A percentile compares a stretch with the other conserved stretches of the same genome.
Evolutionary conservation across 1,140 invertebrate species (phyloP).

Genomic region (Temnothorax nylanderi): DNA sequence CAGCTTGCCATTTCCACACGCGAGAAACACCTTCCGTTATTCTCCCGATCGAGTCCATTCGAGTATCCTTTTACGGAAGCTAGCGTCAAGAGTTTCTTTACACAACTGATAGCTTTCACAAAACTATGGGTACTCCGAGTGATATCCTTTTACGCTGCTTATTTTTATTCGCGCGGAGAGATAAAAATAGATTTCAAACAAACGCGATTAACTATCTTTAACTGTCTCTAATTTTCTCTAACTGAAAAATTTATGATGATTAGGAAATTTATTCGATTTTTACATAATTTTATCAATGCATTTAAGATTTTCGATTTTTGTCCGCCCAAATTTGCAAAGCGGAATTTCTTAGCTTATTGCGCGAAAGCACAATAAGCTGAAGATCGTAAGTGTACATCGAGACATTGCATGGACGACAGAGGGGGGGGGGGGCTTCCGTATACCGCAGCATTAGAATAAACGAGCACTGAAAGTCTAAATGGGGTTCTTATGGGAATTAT

Average conservation of each 20-base stretch:
- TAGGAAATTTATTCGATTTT: not conserved
- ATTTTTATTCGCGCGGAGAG: not conserved
- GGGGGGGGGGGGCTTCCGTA: not conserved
- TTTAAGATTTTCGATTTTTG: constrained; percentile 40
- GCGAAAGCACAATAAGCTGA: not conserved
- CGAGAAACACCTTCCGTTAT: constrained; percentile 32
- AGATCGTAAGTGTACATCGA: constrained; percentile 19
- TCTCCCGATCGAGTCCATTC: constrained; percentile 25
- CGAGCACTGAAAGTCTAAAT: constrained; percentile 65
- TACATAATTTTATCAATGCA: constrained; percentile 28
- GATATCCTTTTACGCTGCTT: not conserved
- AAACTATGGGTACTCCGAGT: constrained; percentile 5
- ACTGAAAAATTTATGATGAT: not conserved
- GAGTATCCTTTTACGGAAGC: constrained; percentile 4
- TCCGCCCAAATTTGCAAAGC: not conserved
- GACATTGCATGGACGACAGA: constrained; percentile 1
- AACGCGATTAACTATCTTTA: not conserved
- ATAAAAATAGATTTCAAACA: constrained; percentile 5
- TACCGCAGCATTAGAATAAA: constrained; percentile 57
- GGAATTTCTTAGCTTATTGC: constrained; percentile 48
- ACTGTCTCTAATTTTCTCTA: not conserved
- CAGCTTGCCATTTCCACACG: not conserved
- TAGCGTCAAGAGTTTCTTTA: constrained; percentile 6
- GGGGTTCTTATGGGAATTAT: constrained; percentile 66
- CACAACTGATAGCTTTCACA: constrained; percentile 14